Percentiles rank a stretch among this genome's conserved stretches.
phyloP scores from a whole-genome alignment of 2,888 invertebrate genomes.

The Alsophila aescularia region DNA sequence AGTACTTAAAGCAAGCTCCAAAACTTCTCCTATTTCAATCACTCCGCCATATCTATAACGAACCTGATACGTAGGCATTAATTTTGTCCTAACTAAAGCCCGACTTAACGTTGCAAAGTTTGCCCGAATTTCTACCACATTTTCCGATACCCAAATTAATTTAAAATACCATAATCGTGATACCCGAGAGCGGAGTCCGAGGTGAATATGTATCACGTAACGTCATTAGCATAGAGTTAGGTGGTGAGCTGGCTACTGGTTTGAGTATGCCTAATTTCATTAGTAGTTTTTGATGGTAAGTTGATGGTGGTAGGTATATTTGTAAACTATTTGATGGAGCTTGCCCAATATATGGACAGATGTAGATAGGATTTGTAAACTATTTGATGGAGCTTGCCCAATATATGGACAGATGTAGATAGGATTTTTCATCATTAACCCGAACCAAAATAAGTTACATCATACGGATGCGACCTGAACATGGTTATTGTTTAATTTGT shows the following conservation, averaged over 20 bases:
- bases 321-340: too few species aligned
- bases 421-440: too few species aligned
- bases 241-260: background rate
- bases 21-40: conserved; percentile 2
- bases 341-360: too few species aligned
- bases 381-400: too few species aligned
- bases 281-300: too few species aligned
- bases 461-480: too few species aligned
- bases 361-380: too few species aligned
- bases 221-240: background rate
- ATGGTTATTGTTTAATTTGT: too few species aligned
- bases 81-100: conserved; percentile 10
- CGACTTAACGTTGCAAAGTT: conserved; percentile 7
- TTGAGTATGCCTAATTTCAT: too few species aligned
- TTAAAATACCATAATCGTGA: conserved; percentile 12
- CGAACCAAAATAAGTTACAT: too few species aligned
- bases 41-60: background rate
- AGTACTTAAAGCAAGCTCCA: background rate
- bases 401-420: too few species aligned
- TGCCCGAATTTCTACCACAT: conserved; percentile 13
- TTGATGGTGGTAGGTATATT: too few species aligned
- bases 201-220: conserved; percentile 6
- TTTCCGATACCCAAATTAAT: conserved; percentile 26
- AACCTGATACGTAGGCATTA: conserved; percentile 6
- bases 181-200: background rate